A percentile compares a stretch with the other conserved stretches of the same genome.
Evolutionary conservation across 2,113 vertebrate genomes (phyloP).

Genomic region (Macrotis lagotis): DNA sequence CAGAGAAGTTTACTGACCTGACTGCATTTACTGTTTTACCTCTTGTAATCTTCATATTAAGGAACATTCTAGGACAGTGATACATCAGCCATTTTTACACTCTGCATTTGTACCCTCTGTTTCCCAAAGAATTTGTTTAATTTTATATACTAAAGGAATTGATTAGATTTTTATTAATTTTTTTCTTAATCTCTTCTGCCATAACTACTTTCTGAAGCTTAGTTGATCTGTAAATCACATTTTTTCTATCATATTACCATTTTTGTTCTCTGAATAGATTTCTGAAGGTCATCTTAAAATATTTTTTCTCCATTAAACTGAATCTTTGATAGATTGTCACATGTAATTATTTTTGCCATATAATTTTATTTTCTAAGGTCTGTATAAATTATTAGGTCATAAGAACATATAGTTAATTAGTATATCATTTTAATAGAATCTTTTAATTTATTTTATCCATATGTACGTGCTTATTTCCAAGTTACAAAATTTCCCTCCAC

Average conservation of each 20-base stretch:
- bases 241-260: neutral
- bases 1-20: neutral
- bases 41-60: neutral
- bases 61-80: neutral
- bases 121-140: neutral
- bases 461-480: too few relatives aligned
- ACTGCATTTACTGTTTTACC: neutral
- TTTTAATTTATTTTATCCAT: too few relatives aligned
- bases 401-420: neutral
- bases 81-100: neutral
- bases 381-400: neutral
- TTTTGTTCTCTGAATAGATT: neutral
- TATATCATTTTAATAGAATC: neutral
- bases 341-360: neutral
- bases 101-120: neutral
- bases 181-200: slow-evolving; percentile 14
- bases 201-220: neutral
- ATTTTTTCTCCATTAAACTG: neutral
- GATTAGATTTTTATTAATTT: neutral
- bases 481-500: too few relatives aligned
- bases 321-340: neutral
- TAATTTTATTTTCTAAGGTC: neutral
- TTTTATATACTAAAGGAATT: neutral
- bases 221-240: neutral
- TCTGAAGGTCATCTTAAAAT: neutral